These are phyloP conservation scores for Synanthedon formicaeformis DNA, from an alignment of 2,888 invertebrate genomes.

Conservation along the genomic window DNA sequence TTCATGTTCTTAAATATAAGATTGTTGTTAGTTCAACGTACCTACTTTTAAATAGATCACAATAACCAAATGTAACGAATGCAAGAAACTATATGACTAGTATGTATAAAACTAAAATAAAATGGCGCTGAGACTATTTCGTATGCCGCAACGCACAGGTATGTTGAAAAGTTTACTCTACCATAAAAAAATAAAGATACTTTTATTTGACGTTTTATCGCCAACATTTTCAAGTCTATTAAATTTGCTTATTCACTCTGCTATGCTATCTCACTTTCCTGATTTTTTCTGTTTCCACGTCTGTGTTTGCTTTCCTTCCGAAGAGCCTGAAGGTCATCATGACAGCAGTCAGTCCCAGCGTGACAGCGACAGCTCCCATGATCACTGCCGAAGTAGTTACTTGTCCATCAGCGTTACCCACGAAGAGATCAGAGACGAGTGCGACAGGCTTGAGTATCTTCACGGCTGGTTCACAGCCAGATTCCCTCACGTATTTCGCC, in stretches of 20 bases:
- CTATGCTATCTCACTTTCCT: conserved; percentile 44
- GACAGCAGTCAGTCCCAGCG: conserved; percentile 35
- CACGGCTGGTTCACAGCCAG: conserved; percentile 70
- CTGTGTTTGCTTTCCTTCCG: conserved; percentile 20
- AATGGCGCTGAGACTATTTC: no score
- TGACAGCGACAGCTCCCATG: conserved; percentile 40
- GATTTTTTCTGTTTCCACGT: conserved; percentile 35
- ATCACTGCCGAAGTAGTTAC: conserved; percentile 38
- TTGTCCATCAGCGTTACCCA: conserved; percentile 15
- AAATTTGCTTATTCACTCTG: conserved; percentile 7
- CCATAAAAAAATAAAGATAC: not conserved
- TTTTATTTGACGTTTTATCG: not conserved
- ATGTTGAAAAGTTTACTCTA: no score
- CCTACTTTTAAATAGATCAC: conserved; percentile 10
- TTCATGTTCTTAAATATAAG: conserved; percentile 15
- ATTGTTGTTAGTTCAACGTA: conserved; percentile 6
- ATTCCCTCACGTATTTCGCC: conserved; percentile 79
- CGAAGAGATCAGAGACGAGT: conserved; percentile 29
- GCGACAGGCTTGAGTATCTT: conserved; percentile 59
- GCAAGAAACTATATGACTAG: conserved; percentile 25
- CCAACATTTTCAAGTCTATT: not conserved
- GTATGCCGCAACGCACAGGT: no score
- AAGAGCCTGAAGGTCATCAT: conserved; percentile 48
- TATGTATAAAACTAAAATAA: conserved; percentile 2
- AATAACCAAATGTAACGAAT: not conserved